phyloP scores from a whole-genome alignment of 2,113 vertebrate genomes.

The Nerophis ophidion region DNA sequence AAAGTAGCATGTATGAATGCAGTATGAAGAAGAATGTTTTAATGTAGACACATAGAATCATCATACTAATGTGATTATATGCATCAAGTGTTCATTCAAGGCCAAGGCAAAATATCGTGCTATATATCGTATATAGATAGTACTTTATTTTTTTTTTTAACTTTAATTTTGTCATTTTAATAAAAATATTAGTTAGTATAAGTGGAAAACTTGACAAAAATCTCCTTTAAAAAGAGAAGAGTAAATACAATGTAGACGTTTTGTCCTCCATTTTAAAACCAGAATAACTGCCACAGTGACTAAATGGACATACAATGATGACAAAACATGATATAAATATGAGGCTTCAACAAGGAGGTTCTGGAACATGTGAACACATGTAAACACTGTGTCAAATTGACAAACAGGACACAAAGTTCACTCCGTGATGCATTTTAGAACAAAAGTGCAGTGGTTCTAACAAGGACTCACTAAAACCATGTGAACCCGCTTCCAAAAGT shows the following conservation, averaged over 20 bases:
- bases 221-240: slow-evolving; percentile 5
- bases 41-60: too few species aligned
- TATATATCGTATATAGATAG: too few species aligned
- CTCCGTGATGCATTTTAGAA: slow-evolving; percentile 25
- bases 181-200: slow-evolving; percentile 31
- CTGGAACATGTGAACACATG: not conserved
- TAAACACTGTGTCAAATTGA: not conserved
- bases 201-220: not conserved
- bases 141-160: too few species aligned
- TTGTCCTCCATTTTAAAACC: slow-evolving; percentile 11
- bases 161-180: slow-evolving; percentile 29
- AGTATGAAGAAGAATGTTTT: too few species aligned
- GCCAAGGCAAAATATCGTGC: too few species aligned
- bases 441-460: slow-evolving; percentile 47
- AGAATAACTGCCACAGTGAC: slow-evolving; percentile 1
- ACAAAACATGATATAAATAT: too few species aligned
- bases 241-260: slow-evolving; percentile 27
- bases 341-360: not conserved
- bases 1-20: too few species aligned
- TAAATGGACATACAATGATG: too few species aligned
- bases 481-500: not conserved
- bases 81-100: too few species aligned
- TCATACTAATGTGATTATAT: too few species aligned
- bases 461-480: not conserved
- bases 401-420: not conserved